Evolutionary conservation across 1,140 invertebrate genomes (phyloP).

Genomic region (Caligus rogercresseyi): DNA sequence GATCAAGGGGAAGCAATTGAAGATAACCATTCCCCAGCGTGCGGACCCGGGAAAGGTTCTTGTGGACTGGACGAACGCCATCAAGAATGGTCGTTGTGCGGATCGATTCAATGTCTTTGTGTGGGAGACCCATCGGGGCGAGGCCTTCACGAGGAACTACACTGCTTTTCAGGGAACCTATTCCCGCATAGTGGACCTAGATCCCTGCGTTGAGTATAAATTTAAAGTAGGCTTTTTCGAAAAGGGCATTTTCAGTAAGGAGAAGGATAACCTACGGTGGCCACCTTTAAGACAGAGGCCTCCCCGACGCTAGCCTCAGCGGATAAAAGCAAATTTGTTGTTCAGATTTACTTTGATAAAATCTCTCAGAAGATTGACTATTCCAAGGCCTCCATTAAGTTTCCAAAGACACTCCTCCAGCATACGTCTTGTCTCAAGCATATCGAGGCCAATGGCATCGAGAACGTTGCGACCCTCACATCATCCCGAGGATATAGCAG

Average conservation of each 20-base stretch:
- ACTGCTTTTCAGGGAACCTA: neutral
- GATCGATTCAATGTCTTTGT: slow-evolving; percentile 2
- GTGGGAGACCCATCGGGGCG: slow-evolving; percentile 2
- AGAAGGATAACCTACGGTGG: neutral
- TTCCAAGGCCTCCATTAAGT: slow-evolving; percentile 4
- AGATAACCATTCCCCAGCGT: neutral
- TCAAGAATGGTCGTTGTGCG: neutral
- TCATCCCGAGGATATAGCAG: neutral
- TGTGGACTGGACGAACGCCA: neutral
- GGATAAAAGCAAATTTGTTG: slow-evolving; percentile 8
- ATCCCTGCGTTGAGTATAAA: slow-evolving; percentile 12
- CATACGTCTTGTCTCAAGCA: slow-evolving; percentile 7
- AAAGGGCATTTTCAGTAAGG: neutral
- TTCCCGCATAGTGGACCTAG: neutral
- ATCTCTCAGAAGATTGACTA: neutral
- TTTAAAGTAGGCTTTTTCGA: slow-evolving; percentile 8
- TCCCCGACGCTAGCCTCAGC: neutral
- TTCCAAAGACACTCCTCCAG: neutral
- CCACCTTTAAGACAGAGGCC: slow-evolving; percentile 1
- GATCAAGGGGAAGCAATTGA: neutral
- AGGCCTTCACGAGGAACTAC: neutral
- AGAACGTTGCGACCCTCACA: neutral
- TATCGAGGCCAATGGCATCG: slow-evolving; percentile 1
- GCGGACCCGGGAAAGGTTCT: neutral
- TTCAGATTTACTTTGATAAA: neutral